Percentiles rank a stretch among this genome's conserved stretches.
Conservation (phyloP, 1,140 invertebrate genomes). For the Centruroides vittatus region DNA sequence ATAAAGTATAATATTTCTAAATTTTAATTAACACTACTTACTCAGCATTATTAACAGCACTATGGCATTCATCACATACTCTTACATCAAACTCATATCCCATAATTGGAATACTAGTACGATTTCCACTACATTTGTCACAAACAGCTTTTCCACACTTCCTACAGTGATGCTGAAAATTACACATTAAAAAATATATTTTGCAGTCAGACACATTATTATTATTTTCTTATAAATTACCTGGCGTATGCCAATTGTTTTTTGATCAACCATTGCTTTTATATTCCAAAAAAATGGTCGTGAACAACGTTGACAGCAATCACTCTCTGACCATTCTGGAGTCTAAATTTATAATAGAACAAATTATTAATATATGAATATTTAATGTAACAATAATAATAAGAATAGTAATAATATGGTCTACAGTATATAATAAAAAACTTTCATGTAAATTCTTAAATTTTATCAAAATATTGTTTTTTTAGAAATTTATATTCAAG, state of each 20-base stretch:
- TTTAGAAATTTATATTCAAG: too few species aligned
- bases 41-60: constrained; percentile 64
- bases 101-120: constrained; percentile 80
- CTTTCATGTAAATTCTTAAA: too few species aligned
- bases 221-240: constrained; percentile 32
- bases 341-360: constrained; percentile 39
- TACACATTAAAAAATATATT: background rate
- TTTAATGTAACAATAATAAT: too few species aligned
- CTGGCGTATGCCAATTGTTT: constrained; percentile 76
- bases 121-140: constrained; percentile 74
- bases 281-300: constrained; percentile 98
- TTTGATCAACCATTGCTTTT: constrained; percentile 92
- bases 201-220: too few species aligned
- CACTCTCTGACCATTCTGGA: constrained; percentile 83
- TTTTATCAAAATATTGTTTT: too few species aligned
- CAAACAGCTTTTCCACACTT: constrained; percentile 84
- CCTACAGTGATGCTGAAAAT: constrained; percentile 22
- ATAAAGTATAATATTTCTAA: too few species aligned
- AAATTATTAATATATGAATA: too few species aligned
- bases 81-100: constrained; percentile 96
- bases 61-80: constrained; percentile 83
- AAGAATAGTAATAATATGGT: too few species aligned
- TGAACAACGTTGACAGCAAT: constrained; percentile 82
- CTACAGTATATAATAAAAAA: too few species aligned
- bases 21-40: constrained; percentile 5